Evolutionary conservation across 2,797 vertebrate species (phyloP), one percentile per base, ranked within the genome.

Genomic region (Buphagus erythrorhynchus): DNA sequence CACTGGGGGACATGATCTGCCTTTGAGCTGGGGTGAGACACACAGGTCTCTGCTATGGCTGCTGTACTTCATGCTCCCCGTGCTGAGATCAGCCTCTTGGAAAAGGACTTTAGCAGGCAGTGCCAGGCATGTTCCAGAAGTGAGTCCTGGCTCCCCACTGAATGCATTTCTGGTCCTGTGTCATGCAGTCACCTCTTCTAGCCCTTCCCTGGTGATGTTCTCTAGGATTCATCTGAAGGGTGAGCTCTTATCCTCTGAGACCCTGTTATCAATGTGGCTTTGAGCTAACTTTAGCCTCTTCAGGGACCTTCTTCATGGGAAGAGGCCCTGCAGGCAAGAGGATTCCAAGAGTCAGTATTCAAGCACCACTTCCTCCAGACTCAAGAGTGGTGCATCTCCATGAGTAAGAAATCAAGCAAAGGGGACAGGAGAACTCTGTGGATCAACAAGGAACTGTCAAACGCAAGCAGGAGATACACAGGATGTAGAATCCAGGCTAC

Each of bases 1-100:
- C 2, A 1, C 40, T 22, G 46, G 61, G 48, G 68, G 58, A 45
- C 38, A 26, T 0, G 0, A 11, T 49, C 35, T 25, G 81, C 17
- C 66, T 74, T 58, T 77, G 57, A 55, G 24, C 54, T 58, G 68
- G 11, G 24, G 7, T 13, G 25, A 46, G 51, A 11, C 20, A 35
- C 0, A 0, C 26, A 29, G 76, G 67, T 80, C 38, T 72, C 40
- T 58, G 43, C 63, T 15, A 1, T 35, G 36, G 36, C 65, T 49
- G 10, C 57, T 57, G 28, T n/a, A 29, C 62, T 62, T 13, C 12
- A 2, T 17, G 54, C 35, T 63, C 20, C 36, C 26, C 3, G 1
- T 55, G 71, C 58, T 69, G 38, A n/a, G 11, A 55, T 66, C 84
- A 74, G 54, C 52, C 45, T 93, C 52, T 77, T 61, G 71, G 71